These are phyloP conservation scores for Nothoprocta pentlandii DNA, from an alignment of 2,113 vertebrate genomes.

Conservation along the genomic window DNA sequence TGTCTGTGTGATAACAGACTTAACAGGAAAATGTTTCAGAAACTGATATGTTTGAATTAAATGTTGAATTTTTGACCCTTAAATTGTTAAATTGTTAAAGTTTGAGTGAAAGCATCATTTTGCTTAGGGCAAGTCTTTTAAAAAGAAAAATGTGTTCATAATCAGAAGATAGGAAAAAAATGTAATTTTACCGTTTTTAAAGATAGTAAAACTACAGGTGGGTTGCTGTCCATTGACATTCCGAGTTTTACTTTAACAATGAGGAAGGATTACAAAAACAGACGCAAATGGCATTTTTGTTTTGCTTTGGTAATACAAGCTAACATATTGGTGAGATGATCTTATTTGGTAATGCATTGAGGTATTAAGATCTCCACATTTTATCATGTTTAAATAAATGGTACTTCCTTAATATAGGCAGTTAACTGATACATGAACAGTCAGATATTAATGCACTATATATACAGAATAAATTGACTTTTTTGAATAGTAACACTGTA, in stretches of 20 bases:
- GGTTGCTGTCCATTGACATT: neutral
- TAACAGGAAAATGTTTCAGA: neutral
- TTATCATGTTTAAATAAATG: neutral
- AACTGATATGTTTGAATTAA: neutral
- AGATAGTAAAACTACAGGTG: neutral
- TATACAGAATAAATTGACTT: neutral
- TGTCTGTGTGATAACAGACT: neutral
- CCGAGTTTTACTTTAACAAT: neutral
- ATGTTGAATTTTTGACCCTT: neutral
- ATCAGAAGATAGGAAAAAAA: neutral
- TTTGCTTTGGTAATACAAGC: neutral
- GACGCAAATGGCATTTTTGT: neutral
- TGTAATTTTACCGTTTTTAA: neutral
- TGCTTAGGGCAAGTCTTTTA: neutral
- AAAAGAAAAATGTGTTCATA: neutral
- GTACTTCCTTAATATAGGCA: neutral
- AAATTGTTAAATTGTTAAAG: neutral
- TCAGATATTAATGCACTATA: neutral
- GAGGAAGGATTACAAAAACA: neutral
- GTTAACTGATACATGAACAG: neutral
- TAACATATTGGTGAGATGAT: neutral
- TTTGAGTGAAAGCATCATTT: neutral
- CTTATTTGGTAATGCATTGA: neutral
- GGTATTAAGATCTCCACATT: neutral
- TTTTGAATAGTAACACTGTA: neutral